A percentile compares a stretch with the other conserved stretches of the same genome.
Conservation (phyloP, 2,113 vertebrate genomes). For the Ameiurus melas region DNA sequence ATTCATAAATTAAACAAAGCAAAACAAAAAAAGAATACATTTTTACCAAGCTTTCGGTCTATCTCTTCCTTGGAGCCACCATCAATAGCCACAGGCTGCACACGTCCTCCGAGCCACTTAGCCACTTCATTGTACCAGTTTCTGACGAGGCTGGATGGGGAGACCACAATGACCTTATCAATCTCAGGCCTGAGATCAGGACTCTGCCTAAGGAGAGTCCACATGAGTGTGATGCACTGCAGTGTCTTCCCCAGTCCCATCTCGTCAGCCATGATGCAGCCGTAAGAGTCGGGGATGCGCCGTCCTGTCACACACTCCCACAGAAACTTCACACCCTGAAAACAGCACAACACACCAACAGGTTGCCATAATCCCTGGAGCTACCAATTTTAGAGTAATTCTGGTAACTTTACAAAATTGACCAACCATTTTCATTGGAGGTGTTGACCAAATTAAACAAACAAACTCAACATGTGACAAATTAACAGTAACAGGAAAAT, state of each 20-base stretch:
- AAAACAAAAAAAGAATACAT: neutral
- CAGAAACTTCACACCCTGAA: slow-evolving; percentile 92
- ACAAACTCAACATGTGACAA: neutral
- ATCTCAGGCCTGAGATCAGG: slow-evolving; percentile 90
- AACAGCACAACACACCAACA: neutral
- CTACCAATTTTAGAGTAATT: too few species aligned
- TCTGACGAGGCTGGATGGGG: slow-evolving; percentile 93
- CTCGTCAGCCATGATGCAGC: slow-evolving; percentile 98
- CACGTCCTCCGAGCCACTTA: slow-evolving; percentile 91
- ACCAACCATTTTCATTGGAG: neutral
- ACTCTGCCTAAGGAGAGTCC: slow-evolving; percentile 93
- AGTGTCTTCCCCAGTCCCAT: slow-evolving; percentile 98
- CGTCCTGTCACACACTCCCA: slow-evolving; percentile 95
- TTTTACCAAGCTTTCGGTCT: slow-evolving; percentile 82
- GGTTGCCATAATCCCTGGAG: neutral
- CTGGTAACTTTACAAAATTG: neutral
- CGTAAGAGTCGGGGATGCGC: slow-evolving; percentile 82
- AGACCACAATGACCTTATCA: slow-evolving; percentile 91
- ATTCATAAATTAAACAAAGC: neutral
- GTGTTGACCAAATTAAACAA: neutral
- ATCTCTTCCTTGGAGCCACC: slow-evolving; percentile 93
- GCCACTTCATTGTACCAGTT: slow-evolving; percentile 97
- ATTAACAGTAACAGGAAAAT: neutral
- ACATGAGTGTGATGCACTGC: slow-evolving; percentile 92
- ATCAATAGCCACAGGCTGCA: slow-evolving; percentile 90